phyloP scores from a whole-genome alignment of 2,797 vertebrate genomes.

The Sebastes elongatus region DNA sequence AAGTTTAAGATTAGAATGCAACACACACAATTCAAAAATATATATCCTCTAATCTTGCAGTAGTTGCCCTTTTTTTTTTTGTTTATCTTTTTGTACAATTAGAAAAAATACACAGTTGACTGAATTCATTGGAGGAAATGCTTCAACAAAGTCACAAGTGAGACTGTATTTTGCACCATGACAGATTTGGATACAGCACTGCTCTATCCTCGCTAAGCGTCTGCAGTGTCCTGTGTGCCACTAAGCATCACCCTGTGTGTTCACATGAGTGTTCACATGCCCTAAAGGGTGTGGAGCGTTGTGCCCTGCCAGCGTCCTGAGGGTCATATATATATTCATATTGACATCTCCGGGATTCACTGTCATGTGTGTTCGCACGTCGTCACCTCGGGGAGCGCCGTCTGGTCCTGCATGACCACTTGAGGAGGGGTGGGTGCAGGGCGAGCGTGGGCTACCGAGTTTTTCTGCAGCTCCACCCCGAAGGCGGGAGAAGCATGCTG shows the following conservation, averaged over 20 bases:
- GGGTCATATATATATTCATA: constrained; percentile 31
- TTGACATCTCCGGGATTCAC: constrained; percentile 20
- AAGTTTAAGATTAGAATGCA: constrained; percentile 72
- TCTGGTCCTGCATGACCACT: constrained; percentile 80
- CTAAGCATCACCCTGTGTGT: constrained; percentile 41
- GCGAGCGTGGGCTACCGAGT: constrained; percentile 63
- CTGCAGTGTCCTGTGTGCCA: constrained; percentile 56
- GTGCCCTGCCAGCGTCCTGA: constrained; percentile 56
- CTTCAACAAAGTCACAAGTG: constrained; percentile 59
- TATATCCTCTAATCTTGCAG: constrained; percentile 72
- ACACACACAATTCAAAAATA: constrained; percentile 82
- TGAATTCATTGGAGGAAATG: constrained; percentile 48
- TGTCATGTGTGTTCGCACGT: constrained; percentile 86
- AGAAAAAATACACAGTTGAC: constrained; percentile 75
- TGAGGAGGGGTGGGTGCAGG: constrained; percentile 66
- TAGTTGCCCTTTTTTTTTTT: constrained; percentile 45
- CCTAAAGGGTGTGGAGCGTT: constrained; percentile 40
- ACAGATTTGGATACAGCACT: constrained; percentile 42
- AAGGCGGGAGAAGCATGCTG: constrained; percentile 73
- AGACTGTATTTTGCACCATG: constrained; percentile 57
- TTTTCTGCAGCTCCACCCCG: constrained; percentile 80
- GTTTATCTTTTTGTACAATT: constrained; percentile 57
- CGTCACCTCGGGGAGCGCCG: constrained; percentile 80
- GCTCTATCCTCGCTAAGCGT: constrained; percentile 15
- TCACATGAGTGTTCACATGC: constrained; percentile 29